phyloP scores from a whole-genome alignment of 2,113 vertebrate species.

The Periophthalmodon schlosseri region DNA sequence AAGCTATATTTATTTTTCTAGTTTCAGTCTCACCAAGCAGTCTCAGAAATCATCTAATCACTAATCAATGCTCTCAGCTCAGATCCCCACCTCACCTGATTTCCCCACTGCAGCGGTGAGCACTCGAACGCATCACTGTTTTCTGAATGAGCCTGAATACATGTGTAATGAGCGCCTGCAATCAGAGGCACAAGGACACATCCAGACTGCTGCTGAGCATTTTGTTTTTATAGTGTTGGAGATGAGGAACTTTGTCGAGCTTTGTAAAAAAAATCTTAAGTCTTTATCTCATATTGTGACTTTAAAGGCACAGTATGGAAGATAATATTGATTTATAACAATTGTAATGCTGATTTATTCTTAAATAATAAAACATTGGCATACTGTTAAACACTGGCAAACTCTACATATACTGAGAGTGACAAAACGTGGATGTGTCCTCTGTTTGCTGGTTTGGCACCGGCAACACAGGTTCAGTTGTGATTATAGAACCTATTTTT shows the following conservation, averaged over 20 bases:
- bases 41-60: constrained; percentile 49
- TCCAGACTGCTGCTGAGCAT: constrained; percentile 35
- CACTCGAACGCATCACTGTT: background rate
- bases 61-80: constrained; percentile 15
- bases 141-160: constrained; percentile 28
- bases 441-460: too few species aligned
- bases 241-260: constrained; percentile 7
- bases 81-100: constrained; percentile 12
- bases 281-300: background rate
- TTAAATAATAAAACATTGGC: too few species aligned
- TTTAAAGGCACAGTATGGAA: too few species aligned
- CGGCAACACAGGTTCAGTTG: too few species aligned
- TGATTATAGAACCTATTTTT: too few species aligned
- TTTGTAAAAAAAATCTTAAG: background rate
- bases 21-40: background rate
- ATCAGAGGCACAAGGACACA: constrained; percentile 40
- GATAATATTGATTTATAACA: too few species aligned
- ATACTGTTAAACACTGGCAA: too few species aligned
- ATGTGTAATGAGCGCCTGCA: constrained; percentile 40
- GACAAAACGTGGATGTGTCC: too few species aligned
- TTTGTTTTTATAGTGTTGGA: constrained; percentile 18
- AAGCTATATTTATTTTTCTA: background rate
- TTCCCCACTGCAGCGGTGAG: constrained; percentile 18
- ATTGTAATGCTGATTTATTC: too few species aligned
- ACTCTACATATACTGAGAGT: too few species aligned